Base-by-base conservation (phyloP, 1,140 invertebrate species). In the Whitmania pigra region DNA sequence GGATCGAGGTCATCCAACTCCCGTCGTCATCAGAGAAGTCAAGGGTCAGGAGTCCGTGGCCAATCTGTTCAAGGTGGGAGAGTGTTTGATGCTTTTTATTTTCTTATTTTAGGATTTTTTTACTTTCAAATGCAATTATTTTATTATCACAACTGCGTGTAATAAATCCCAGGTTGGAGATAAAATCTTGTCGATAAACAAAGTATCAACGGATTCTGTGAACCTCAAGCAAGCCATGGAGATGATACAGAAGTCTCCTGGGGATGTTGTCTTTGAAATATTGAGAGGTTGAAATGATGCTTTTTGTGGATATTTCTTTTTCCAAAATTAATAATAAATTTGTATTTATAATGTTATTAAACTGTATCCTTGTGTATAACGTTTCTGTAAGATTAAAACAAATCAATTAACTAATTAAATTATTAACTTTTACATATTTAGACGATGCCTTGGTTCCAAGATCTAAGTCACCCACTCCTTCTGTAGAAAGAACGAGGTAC, bases 261-360 rank as follows among this genome's bases (percentile, higher is more conserved):
- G 53, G 7, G 49, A 49, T 22, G 69, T 53, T 22, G 22, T 54
- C n/a, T n/a, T 70, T 18, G 69, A 70, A 70, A 54, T 70, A 54
- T 70, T 53, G 31, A 36, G 69, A 70, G 43, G 69, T 70, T 22
- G 57, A 22, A 49, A 49, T 36, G 31, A 36, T 36, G 31, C 31
- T 36, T 36, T 36, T 36, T 36, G 31, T 2, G 31, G 31, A 36
- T 36, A 36, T 36, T 36, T 36, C 31, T 36, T 36, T 36, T 36
- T 36, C 31, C 31, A 6, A 36, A 36, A 36, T 36, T 36, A 36
- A 36, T 36, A 36, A 36, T 36, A 3, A 36, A 36, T 36, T 36
- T 36, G 31, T 36, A 36, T 2, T 36, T 36, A 36, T 36, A 36
- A 36, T 36, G 2, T 36, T 2, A 36, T 36, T 36, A 36, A 36